Conservation (phyloP, 2,888 invertebrate genomes). For the Biston betularia region DNA sequence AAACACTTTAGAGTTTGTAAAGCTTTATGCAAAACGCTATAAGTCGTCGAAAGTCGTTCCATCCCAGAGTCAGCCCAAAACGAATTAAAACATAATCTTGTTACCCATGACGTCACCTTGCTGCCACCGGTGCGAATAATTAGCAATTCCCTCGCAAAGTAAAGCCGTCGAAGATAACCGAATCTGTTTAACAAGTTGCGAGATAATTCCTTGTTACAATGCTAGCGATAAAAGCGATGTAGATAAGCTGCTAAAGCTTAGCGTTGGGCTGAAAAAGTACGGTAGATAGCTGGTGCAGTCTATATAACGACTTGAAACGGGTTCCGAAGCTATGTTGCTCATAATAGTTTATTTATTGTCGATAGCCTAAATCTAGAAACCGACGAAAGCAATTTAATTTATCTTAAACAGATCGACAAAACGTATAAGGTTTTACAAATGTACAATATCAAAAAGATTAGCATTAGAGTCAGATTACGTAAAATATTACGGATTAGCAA, state of each 20-base stretch:
- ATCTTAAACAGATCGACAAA: too few species aligned
- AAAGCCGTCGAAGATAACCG: slow-evolving; percentile 64
- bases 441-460: too few species aligned
- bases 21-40: slow-evolving; percentile 25
- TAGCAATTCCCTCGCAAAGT: slow-evolving; percentile 66
- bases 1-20: not conserved
- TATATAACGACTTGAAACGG: not conserved
- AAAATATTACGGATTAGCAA: too few species aligned
- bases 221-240: slow-evolving; percentile 22
- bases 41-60: slow-evolving; percentile 25
- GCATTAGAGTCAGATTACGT: too few species aligned
- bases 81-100: slow-evolving; percentile 44
- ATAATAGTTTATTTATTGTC: not conserved
- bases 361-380: too few species aligned
- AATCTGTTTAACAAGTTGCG: slow-evolving; percentile 72
- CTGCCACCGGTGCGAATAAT: slow-evolving; percentile 70
- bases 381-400: too few species aligned
- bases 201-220: slow-evolving; percentile 41
- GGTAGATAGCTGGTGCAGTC: not conserved
- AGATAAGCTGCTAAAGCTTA: slow-evolving; percentile 25
- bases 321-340: not conserved
- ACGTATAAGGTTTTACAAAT: too few species aligned
- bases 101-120: slow-evolving; percentile 55
- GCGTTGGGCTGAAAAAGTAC: slow-evolving; percentile 7
- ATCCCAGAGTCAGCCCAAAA: slow-evolving; percentile 31